Evolutionary conservation across 2,888 invertebrate species (phyloP).

Genomic region (Lutraria lutraria): DNA sequence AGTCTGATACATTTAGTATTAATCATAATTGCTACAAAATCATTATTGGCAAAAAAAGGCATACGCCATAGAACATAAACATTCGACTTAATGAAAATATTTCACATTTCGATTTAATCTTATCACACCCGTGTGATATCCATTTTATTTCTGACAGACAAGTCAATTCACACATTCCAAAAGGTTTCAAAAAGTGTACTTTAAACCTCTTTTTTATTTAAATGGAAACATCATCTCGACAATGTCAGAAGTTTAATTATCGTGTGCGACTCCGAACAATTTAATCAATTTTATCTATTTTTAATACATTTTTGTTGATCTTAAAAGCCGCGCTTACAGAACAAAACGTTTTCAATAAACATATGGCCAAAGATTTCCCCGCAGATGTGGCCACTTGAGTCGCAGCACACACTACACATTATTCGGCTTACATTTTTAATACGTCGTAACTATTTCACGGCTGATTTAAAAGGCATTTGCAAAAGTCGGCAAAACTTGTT

Average conservation of each 20-base stretch:
- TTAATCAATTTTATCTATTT: slow-evolving; percentile 27
- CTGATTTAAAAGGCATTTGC: slow-evolving; percentile 57
- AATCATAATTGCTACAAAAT: too few species aligned
- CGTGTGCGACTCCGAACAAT: background rate
- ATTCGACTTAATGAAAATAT: background rate
- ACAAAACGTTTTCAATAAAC: slow-evolving; percentile 34
- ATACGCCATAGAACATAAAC: background rate
- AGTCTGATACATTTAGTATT: too few species aligned
- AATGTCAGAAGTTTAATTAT: background rate
- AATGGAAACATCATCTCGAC: background rate
- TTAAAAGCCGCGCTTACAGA: background rate
- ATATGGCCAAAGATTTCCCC: slow-evolving; percentile 35
- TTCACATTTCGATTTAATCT: background rate
- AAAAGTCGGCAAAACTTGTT: slow-evolving; percentile 49
- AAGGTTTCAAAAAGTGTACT: background rate
- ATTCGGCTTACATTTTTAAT: slow-evolving; percentile 34
- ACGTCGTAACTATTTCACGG: slow-evolving; percentile 48
- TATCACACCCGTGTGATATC: background rate
- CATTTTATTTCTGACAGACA: background rate
- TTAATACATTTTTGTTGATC: slow-evolving; percentile 21
- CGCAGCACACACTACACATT: slow-evolving; percentile 41
- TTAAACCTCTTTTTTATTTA: background rate
- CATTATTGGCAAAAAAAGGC: too few species aligned
- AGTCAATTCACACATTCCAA: slow-evolving; percentile 6
- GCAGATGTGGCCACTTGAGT: slow-evolving; percentile 55